These are phyloP conservation scores for Drosophila paramelanica DNA, from an alignment of 2,888 invertebrate species.

Conservation along the genomic window DNA sequence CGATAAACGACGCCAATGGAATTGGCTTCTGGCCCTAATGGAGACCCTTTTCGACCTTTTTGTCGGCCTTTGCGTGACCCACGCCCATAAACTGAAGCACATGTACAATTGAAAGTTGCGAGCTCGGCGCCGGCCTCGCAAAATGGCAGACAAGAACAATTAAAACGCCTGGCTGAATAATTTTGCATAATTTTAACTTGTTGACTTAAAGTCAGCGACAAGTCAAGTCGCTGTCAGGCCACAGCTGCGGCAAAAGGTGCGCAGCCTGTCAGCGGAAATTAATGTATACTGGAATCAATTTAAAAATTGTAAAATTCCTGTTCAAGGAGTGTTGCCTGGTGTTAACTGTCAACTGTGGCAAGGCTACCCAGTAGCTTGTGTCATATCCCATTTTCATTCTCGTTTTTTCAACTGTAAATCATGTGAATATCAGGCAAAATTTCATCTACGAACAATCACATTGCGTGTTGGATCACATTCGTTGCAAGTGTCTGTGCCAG, in stretches of 20 bases:
- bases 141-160: constrained; percentile 51
- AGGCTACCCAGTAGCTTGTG: constrained; percentile 11
- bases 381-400: constrained; percentile 14
- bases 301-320: constrained; percentile 45
- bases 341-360: constrained; percentile 4
- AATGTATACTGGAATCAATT: constrained; percentile 47
- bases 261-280: constrained; percentile 30
- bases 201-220: constrained; percentile 40
- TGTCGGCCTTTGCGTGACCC: constrained; percentile 43
- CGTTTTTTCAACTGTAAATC: neutral
- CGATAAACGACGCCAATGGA: constrained; percentile 39
- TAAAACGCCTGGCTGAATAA: constrained; percentile 43
- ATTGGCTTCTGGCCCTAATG: constrained; percentile 26
- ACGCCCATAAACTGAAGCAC: constrained; percentile 46
- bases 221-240: constrained; percentile 5
- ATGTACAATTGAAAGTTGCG: constrained; percentile 40
- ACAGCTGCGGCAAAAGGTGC: constrained; percentile 11
- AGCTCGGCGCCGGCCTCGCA: constrained; percentile 18
- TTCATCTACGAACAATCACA: constrained; percentile 8
- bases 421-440: constrained; percentile 2
- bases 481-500: constrained; percentile 21
- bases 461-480: constrained; percentile 35
- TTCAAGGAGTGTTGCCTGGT: constrained; percentile 2
- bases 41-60: constrained; percentile 5
- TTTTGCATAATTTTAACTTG: constrained; percentile 60